Evolutionary conservation across 2,888 invertebrate genomes (phyloP), one percentile per base, ranked within the genome.

Genomic region (Spilarctia lutea): DNA sequence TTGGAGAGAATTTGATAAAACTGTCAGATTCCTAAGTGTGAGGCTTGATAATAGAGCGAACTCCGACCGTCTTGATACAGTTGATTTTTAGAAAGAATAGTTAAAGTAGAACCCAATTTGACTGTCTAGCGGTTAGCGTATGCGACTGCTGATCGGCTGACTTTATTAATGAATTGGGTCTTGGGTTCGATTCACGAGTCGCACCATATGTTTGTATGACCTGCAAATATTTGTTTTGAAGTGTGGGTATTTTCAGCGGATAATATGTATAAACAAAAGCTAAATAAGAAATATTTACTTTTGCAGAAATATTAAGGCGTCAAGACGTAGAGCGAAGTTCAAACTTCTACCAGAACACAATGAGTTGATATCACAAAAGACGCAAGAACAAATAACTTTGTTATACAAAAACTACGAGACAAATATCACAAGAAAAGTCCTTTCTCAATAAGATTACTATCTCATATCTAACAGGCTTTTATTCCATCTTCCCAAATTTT

Each of bases 381-480:
- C 39, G 30, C 18, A 65, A 39, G 24, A 66, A 42, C 65, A 70
- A 74, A 67, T 24, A 70, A 67, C 66, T 60, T 24, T 68, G 20
- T 72, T 60, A 52, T 71, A 72, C 63, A 72, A 76, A 76, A 73
- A 67, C 68, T 72, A 70, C 65, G 20, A 45, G 71, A 77, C 65
- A 81, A 70, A 63, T 42, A 71, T 75, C 72, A 27, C 66, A 81
- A 77, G 66, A 69, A 68, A 68, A 76, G 75, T 75, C 73, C 71
- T 72, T 73, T 76, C 71, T 60, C 79, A 73, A 79, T 75, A 78
- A 77, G 79, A 83, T 81, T 73, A 73, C 67, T 60, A 82, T 81
- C 79, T 65, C 69, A 42, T 71, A 71, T 71, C 71, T 63, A 60
- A 71, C 39, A 63, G 27, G 56, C 63, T 71, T 71, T 71, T 42